Base-by-base conservation (phyloP, 1,140 invertebrate species). In the Drosophila navojoa region DNA sequence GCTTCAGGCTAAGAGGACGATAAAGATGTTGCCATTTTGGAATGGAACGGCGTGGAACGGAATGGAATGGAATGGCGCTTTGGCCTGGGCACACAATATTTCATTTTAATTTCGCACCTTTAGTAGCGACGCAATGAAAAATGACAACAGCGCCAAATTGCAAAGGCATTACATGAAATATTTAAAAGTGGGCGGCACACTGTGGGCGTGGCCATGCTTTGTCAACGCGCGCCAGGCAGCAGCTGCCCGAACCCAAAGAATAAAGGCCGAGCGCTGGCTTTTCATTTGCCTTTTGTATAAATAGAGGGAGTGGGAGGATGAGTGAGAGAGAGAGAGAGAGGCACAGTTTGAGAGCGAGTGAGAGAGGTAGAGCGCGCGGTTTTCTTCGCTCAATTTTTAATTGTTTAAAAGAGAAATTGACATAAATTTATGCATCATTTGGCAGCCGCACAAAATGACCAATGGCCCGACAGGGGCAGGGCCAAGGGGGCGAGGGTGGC, bases 141-240 rank as follows among this genome's bases (percentile, higher is more conserved):
- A 79, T 79, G 82, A 86, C 79, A 87, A 79, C 54, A 72, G 66
- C 67, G 61, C 67, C 72, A 71, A 84, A 84, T 80, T 84, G 80
- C 80, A 79, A 84, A 79, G 80, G 79, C 81, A 85, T 85, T 85
- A 80, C 57, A 84, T 84, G 64, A 71, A 85, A 85, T 84, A 85
- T 84, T 85, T 64, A 73, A 74, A 32, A 53, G 25, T 22, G 27
- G 42, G 38, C 50, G 52, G 27, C 27, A n/a, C 27, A 22, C 27
- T 40, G 15, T 16, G 42, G 40, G n/a, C 25, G 55, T 60, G 61
- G 44, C 53, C 29, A 32, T 3, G 22, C 19, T 57, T 55, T 57
- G 38, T 15, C n/a, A 38, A 22, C 13, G 27, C 25, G 16, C 19
- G 32, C 29, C 35, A 19, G 32, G 32, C 49, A 6, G 25, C 27